Base-by-base conservation (phyloP, 2,797 vertebrate species). In the Thalassophryne amazonica region DNA sequence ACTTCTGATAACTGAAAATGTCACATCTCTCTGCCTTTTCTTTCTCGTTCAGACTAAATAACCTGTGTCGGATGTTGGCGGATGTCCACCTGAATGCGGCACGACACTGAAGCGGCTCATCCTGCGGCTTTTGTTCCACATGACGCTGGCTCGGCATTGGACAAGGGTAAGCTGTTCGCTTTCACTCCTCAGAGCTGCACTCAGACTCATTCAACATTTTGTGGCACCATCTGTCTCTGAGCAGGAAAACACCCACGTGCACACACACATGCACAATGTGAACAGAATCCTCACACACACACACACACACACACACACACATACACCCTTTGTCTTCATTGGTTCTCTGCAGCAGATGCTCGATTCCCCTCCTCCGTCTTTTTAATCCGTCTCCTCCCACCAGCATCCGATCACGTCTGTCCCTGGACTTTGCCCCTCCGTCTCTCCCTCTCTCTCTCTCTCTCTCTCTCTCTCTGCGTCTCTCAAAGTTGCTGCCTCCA, bases 81-180 rank as follows among this genome's bases (percentile, higher is more conserved):
- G 18, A 10, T 1, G 4, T 3, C 0, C 8, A 14, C 1, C 3
- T 47, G 51, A 47, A 41, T 12, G 25, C 40, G 56, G 13, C 39
- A 3, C 8, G 19, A 25, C 11, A 6, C 11, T 1, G 1, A 55
- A 8, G 16, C 29, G 3, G 22, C 45, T 50, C 5, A 12, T 31
- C 17, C 5, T 3, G 30, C 2, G 22, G 4, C 10, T 19, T 14
- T 22, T 0, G 1, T 30, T 34, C 4, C 29, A 17, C 10, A 3
- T 4, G 7, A 22, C 19, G 40, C 37, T 17, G 33, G 36, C 55
- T 7, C 48, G 18, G 28, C 43, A 5, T 21, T 45, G 8, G 0
- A 6, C 32, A 46, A 13, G 1, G 37, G 77, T 80, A 59, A 78
- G 74, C n/a, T n/a, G n/a, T n/a, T n/a, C n/a, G n/a, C n/a, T n/a